These are phyloP conservation scores for Bos javanicus DNA, from an alignment of 2,113 vertebrate genomes.

Conservation along the genomic window DNA sequence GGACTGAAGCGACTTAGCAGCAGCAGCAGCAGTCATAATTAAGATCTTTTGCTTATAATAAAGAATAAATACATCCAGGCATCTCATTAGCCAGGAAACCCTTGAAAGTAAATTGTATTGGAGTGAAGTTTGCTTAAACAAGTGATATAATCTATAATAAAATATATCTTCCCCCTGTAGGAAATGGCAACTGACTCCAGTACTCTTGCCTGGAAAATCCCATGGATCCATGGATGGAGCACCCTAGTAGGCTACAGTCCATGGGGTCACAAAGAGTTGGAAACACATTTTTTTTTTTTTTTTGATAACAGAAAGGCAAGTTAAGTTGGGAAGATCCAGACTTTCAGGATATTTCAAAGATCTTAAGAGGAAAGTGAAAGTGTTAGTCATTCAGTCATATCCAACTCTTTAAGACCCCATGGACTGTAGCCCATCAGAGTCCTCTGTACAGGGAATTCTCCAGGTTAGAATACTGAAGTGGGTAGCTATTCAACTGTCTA, in stretches of 20 bases:
- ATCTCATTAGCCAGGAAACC: background rate
- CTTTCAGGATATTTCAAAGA: background rate
- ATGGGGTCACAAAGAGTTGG: background rate
- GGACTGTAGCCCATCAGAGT: background rate
- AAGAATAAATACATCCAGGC: background rate
- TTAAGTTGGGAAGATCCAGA: background rate
- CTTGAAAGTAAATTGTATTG: background rate
- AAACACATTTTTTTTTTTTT: background rate
- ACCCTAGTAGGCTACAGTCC: background rate
- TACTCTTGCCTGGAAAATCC: background rate
- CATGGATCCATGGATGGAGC: background rate
- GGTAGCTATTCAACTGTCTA: background rate
- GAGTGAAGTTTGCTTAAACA: background rate
- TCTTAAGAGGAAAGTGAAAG: background rate
- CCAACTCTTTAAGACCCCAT: background rate
- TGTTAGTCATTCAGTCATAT: background rate
- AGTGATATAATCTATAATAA: background rate
- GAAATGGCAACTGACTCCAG: background rate
- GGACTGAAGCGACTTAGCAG: too few relatives aligned
- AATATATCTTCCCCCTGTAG: background rate
- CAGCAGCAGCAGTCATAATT: background rate
- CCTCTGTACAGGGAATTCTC: background rate
- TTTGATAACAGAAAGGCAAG: background rate
- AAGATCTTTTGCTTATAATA: background rate
- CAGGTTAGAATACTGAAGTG: background rate